Evolutionary conservation across 2,113 vertebrate species (phyloP).

Genomic region (Apus apus): DNA sequence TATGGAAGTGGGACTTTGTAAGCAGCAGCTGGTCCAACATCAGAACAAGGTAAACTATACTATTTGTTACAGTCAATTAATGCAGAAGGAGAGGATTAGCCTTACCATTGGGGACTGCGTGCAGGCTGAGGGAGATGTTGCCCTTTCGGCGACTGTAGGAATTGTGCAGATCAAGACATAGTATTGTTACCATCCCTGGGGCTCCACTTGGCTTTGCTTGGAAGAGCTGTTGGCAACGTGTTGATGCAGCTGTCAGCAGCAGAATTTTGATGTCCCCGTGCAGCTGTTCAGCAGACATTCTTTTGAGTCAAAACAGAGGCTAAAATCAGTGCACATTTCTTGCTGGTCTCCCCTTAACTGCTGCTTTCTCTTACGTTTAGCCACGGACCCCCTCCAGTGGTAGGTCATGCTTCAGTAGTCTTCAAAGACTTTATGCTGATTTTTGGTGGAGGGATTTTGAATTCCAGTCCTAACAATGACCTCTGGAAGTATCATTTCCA

Average conservation of each 20-base stretch:
- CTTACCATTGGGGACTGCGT: accelerated
- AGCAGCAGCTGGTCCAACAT: conserved; percentile 81
- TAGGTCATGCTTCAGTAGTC: conserved; percentile 82
- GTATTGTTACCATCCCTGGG: background rate
- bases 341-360: background rate
- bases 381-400: conserved; percentile 81
- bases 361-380: conserved; percentile 63
- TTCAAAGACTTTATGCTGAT: conserved; percentile 84
- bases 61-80: background rate
- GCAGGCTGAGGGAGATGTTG: background rate
- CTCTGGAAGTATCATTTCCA: conserved; percentile 85
- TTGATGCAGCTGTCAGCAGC: conserved; percentile 17
- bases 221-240: background rate
- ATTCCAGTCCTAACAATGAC: conserved; percentile 47
- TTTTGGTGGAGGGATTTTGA: conserved; percentile 83
- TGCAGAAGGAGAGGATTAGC: background rate
- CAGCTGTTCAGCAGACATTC: background rate
- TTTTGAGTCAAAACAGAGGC: background rate
- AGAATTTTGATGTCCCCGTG: background rate
- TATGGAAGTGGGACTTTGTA: conserved; percentile 84
- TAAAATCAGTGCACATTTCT: background rate
- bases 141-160: background rate
- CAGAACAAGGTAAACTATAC: conserved; percentile 76
- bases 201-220: background rate
- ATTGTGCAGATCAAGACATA: background rate